Percentiles rank a stretch among this genome's conserved stretches.
phyloP scores from a whole-genome alignment of 1,140 invertebrate species.

The Hypsibius dujardini region DNA sequence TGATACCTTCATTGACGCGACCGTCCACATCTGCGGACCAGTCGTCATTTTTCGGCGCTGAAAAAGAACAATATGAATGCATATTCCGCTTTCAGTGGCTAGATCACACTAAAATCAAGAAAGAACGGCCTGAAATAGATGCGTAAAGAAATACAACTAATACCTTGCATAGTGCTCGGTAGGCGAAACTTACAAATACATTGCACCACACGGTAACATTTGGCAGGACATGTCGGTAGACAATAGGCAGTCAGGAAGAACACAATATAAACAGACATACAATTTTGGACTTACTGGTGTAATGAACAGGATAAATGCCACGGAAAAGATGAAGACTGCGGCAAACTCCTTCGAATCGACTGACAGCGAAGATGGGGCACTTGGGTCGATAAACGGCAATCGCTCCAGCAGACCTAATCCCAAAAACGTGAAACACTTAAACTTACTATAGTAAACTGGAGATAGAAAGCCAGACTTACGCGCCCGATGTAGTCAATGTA shows the following conservation, averaged over 20 bases:
- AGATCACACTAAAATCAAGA: too few species aligned
- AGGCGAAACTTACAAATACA: too few species aligned
- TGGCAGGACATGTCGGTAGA: too few species aligned
- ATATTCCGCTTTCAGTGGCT: too few species aligned
- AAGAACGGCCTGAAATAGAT: too few species aligned
- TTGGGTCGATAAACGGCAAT: conserved; percentile 83
- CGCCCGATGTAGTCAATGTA: conserved; percentile 80
- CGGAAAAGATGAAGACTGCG: conserved; percentile 81
- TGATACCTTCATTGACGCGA: conserved; percentile 67
- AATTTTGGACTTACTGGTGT: conserved; percentile 48
- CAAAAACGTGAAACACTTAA: too few species aligned
- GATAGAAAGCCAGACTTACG: conserved; percentile 32
- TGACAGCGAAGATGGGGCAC: conserved; percentile 91
- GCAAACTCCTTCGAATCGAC: conserved; percentile 64
- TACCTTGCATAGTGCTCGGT: too few species aligned
- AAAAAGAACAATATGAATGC: conserved; percentile 28
- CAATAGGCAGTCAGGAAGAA: too few species aligned
- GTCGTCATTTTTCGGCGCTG: conserved; percentile 46
- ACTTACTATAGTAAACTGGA: too few species aligned
- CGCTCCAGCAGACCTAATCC: conserved; percentile 56
- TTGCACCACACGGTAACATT: too few species aligned
- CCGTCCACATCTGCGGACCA: conserved; percentile 91
- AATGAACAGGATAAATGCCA: conserved; percentile 78
- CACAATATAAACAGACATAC: too few species aligned
- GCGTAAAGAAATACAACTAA: too few species aligned